Percentiles rank a stretch among this genome's conserved stretches.
These are phyloP conservation scores for Genyomyrus donnyi DNA, from an alignment of 2,113 vertebrate genomes.

Conservation along the genomic window DNA sequence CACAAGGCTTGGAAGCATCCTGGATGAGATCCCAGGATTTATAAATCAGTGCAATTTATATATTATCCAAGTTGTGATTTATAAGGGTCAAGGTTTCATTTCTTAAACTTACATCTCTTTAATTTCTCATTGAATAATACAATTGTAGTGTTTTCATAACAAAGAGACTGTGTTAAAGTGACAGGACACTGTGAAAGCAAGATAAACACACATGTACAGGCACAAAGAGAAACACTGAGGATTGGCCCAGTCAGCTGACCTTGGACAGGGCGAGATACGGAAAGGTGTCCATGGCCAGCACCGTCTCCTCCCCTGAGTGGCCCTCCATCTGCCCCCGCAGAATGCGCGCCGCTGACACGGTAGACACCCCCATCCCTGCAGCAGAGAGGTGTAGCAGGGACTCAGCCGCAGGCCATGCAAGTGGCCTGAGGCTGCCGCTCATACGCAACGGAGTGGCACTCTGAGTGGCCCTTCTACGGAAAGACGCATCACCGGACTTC, in stretches of 20 bases:
- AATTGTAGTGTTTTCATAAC: not conserved
- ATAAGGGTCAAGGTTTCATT: not conserved
- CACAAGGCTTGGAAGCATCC: not conserved
- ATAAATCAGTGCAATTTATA: not conserved
- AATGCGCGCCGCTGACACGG: constrained; percentile 66
- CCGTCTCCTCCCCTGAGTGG: constrained; percentile 56
- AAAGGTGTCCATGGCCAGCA: constrained; percentile 64
- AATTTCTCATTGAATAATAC: not conserved
- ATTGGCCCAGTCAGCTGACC: constrained; percentile 40
- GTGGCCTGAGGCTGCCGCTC: not conserved
- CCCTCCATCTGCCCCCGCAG: constrained; percentile 62
- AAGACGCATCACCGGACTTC: not conserved
- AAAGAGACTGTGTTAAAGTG: not conserved
- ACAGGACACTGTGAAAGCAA: not conserved
- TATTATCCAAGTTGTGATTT: not conserved
- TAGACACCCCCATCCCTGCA: constrained; percentile 69
- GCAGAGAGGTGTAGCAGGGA: not conserved
- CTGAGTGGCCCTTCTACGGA: not conserved
- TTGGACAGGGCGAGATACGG: constrained; percentile 69
- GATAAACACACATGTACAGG: not conserved
- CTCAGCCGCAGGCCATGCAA: not conserved
- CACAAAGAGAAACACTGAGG: not conserved
- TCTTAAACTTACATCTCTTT: not conserved
- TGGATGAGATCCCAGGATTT: not conserved
- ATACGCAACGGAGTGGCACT: not conserved